These are phyloP conservation scores for Sternotherus odoratus DNA, from an alignment of 2,797 vertebrate genomes.

Conservation along the genomic window DNA sequence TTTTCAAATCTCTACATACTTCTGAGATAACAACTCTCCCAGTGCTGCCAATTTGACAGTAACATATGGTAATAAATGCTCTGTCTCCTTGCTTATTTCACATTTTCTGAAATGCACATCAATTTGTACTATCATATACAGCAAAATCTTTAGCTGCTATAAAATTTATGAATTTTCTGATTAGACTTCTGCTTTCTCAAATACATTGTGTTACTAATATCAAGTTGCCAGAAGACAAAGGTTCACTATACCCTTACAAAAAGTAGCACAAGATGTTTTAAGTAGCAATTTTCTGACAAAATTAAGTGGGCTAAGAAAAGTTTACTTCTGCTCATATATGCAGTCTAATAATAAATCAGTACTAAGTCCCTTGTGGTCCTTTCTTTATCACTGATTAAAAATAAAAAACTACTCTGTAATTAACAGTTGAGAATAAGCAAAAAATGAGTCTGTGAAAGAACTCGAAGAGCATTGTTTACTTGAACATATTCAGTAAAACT, in stretches of 20 bases:
- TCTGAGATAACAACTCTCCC: background rate
- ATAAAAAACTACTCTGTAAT: background rate
- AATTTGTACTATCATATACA: background rate
- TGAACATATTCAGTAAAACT: accelerated
- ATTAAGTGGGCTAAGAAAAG: no score
- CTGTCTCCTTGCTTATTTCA: background rate
- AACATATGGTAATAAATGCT: no score
- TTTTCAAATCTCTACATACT: background rate
- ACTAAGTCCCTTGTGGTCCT: no score
- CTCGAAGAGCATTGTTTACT: background rate
- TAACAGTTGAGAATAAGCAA: accelerated
- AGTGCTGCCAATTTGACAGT: background rate
- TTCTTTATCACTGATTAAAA: no score
- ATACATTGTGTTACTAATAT: background rate
- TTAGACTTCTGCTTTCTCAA: background rate
- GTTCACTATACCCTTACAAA: background rate
- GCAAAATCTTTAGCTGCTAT: background rate
- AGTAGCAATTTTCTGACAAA: no score
- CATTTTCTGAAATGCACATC: background rate
- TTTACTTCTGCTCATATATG: no score
- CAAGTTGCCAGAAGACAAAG: background rate
- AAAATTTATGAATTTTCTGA: background rate
- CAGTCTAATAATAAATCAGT: no score
- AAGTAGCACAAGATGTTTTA: background rate
- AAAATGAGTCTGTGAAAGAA: background rate